A percentile compares a stretch with the other conserved stretches of the same genome.
These are phyloP conservation scores for Nyctereutes procyonoides DNA, from an alignment of 2,113 vertebrate genomes.

Conservation along the genomic window DNA sequence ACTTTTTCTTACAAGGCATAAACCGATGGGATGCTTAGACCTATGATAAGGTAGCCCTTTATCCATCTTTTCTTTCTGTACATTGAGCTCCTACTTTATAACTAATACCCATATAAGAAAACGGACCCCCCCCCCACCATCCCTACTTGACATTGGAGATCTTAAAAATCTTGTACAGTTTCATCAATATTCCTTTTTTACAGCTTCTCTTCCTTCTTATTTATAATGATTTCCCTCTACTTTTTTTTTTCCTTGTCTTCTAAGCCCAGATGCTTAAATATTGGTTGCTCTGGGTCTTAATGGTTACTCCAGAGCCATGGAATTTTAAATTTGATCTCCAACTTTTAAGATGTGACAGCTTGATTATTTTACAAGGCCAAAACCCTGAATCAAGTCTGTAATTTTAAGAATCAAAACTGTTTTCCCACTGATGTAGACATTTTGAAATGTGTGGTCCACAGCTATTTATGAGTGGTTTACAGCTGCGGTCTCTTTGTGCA, in stretches of 20 bases:
- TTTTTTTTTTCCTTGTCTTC: constrained; percentile 35
- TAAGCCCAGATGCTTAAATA: constrained; percentile 70
- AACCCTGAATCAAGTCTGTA: constrained; percentile 62
- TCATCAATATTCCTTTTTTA: constrained; percentile 6
- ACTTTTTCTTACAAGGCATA: background rate
- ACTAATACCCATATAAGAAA: background rate
- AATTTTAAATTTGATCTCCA: constrained; percentile 72
- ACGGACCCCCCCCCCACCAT: background rate
- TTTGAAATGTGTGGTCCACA: constrained; percentile 77
- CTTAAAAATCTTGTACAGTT: background rate
- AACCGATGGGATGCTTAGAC: background rate
- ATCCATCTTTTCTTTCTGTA: background rate
- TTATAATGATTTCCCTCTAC: constrained; percentile 19
- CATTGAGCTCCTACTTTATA: background rate
- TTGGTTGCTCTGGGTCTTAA: constrained; percentile 52
- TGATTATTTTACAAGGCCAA: constrained; percentile 80
- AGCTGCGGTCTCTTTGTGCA: constrained; percentile 71
- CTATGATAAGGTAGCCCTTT: background rate
- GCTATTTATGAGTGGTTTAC: constrained; percentile 61
- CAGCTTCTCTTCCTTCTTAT: background rate
- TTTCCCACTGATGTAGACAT: constrained; percentile 69
- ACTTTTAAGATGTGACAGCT: constrained; percentile 75
- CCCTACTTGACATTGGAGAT: background rate
- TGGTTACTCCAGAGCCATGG: constrained; percentile 67
- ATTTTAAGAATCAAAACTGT: constrained; percentile 74